Conservation (phyloP, 2,888 invertebrate genomes). For the Orthonychiurus folsomi region DNA sequence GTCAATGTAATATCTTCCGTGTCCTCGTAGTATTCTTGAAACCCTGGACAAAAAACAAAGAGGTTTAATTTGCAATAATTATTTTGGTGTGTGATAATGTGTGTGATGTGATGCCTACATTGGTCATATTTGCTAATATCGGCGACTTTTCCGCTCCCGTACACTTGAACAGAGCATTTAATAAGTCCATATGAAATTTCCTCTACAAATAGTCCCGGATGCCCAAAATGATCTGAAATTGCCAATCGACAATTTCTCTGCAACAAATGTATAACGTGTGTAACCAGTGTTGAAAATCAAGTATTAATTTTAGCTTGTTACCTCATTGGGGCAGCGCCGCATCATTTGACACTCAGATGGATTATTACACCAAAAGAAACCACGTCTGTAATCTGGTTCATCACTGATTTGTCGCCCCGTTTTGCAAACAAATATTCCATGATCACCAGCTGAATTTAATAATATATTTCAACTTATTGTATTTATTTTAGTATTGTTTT, state of each 20-base stretch:
- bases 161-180: not conserved
- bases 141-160: too few relatives aligned
- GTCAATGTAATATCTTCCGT: too few relatives aligned
- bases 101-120: too few relatives aligned
- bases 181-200: not conserved
- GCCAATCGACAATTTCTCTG: not conserved
- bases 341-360: not conserved
- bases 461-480: not conserved
- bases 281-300: too few relatives aligned
- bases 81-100: too few relatives aligned
- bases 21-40: too few relatives aligned
- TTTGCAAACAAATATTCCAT: not conserved
- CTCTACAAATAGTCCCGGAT: not conserved
- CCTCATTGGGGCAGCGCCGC: not conserved
- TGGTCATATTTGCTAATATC: too few relatives aligned
- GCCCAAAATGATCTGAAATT: not conserved
- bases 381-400: too few relatives aligned
- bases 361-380: not conserved
- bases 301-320: not conserved
- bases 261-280: too few relatives aligned
- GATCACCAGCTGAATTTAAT: not conserved
- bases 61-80: too few relatives aligned
- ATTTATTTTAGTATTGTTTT: not conserved
- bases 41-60: too few relatives aligned
- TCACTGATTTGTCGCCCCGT: not conserved